Evolutionary conservation across 2,113 vertebrate genomes (phyloP).

Genomic region (Phalacrocorax pelagicus): DNA sequence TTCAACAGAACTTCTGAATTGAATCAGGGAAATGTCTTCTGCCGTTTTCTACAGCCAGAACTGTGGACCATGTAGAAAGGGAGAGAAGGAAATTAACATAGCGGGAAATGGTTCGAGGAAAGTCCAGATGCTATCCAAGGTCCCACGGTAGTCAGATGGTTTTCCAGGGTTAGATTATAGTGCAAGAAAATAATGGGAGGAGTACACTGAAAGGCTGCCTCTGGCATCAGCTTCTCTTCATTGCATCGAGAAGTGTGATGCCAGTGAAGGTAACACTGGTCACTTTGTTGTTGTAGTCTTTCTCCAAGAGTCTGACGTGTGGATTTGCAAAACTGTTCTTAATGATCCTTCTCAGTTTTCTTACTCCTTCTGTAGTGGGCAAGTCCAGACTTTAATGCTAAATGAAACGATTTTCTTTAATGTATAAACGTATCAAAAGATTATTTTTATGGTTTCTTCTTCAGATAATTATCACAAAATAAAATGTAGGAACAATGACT

Average conservation of each 20-base stretch:
- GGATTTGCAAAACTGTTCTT: background rate
- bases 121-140: background rate
- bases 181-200: background rate
- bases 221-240: too few species aligned
- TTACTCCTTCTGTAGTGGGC: background rate
- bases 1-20: background rate
- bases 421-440: background rate
- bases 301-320: background rate
- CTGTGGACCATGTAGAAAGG: background rate
- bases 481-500: background rate
- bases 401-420: background rate
- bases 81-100: background rate
- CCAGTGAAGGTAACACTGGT: accelerated
- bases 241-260: background rate
- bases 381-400: background rate
- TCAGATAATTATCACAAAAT: background rate
- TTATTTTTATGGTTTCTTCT: background rate
- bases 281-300: background rate
- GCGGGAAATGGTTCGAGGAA: background rate
- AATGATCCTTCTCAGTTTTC: background rate
- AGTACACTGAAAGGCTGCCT: too few species aligned
- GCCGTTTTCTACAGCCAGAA: background rate
- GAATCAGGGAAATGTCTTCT: background rate
- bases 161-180: background rate
- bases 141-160: background rate